phyloP scores from a whole-genome alignment of 2,888 invertebrate genomes.

The Dryadula phaetusa region DNA sequence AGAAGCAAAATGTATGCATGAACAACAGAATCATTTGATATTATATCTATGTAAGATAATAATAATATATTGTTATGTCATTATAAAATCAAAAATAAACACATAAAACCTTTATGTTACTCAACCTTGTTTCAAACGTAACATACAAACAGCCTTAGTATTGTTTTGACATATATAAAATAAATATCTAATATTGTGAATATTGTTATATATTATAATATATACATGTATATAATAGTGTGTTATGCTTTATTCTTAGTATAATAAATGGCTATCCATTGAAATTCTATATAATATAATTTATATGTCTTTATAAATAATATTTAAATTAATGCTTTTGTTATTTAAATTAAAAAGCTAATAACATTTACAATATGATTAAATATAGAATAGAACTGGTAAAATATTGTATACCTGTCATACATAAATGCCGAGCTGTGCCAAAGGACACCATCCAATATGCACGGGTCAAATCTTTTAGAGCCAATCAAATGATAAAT shows the following conservation, averaged over 20 bases:
- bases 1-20: background rate
- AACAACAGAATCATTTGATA: background rate
- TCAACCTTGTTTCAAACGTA: background rate
- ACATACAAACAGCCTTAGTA: background rate
- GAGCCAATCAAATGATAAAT: slow-evolving; percentile 9
- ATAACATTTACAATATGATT: background rate
- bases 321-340: background rate
- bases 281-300: background rate
- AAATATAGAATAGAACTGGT: background rate
- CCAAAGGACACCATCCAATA: slow-evolving; percentile 18
- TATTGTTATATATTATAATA: background rate
- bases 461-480: slow-evolving; percentile 20
- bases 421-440: slow-evolving; percentile 9
- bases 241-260: background rate
- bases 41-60: background rate
- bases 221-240: background rate
- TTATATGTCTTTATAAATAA: background rate
- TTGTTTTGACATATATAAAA: background rate
- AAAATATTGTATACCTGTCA: background rate
- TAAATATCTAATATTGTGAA: background rate
- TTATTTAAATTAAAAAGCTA: background rate
- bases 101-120: background rate
- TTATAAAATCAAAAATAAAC: background rate
- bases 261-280: background rate
- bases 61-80: background rate